These are phyloP conservation scores for Cecidostiba fungosa DNA, from an alignment of 2,888 invertebrate genomes.

Conservation along the genomic window DNA sequence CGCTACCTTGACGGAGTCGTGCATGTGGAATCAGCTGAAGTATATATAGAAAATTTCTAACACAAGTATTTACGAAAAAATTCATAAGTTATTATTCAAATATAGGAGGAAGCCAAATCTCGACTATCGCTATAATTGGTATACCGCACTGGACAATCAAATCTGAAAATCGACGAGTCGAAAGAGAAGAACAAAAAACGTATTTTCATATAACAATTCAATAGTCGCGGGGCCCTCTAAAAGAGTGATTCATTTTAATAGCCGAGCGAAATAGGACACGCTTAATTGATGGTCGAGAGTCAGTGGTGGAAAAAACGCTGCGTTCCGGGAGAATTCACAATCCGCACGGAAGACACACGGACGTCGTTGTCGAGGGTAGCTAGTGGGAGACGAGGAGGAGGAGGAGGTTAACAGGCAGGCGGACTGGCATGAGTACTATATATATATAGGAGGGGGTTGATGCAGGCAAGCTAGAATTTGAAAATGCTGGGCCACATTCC, in stretches of 20 bases:
- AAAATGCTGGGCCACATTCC: constrained; percentile 43
- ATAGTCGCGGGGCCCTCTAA: constrained; percentile 7
- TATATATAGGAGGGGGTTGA: not conserved
- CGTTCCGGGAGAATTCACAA: not conserved
- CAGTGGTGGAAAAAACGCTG: not conserved
- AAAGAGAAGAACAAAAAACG: not conserved
- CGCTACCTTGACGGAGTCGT: too few species aligned
- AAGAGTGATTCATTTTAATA: constrained; percentile 46
- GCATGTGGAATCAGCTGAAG: too few species aligned
- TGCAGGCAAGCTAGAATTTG: constrained; percentile 18
- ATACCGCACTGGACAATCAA: too few species aligned
- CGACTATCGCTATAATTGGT: too few species aligned
- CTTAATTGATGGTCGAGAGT: constrained; percentile 40
- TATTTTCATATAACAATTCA: constrained; percentile 38
- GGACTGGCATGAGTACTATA: not conserved
- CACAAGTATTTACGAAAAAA: too few species aligned
- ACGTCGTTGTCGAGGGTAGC: not conserved
- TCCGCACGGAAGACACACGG: not conserved
- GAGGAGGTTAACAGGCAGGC: not conserved
- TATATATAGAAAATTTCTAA: too few species aligned
- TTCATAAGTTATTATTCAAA: too few species aligned
- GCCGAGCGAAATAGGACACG: constrained; percentile 30
- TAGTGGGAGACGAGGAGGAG: not conserved
- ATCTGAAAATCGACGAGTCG: constrained; percentile 11
- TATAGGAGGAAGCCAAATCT: too few species aligned